Conservation (phyloP, 1,140 invertebrate genomes). For the Saccostrea cuccullata region DNA sequence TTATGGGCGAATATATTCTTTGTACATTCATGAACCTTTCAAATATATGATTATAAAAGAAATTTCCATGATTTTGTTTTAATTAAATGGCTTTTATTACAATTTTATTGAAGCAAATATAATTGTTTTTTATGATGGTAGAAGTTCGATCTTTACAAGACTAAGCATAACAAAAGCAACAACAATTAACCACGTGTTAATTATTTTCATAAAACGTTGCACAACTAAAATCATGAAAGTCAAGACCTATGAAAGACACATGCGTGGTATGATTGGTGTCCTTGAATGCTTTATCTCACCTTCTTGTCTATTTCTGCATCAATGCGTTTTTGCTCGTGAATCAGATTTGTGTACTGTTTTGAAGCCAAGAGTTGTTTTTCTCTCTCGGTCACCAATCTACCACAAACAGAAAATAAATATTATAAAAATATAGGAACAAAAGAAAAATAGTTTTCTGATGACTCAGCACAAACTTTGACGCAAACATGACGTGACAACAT, state of each 20-base stretch:
- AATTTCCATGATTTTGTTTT: too few relatives aligned
- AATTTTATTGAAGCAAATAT: not conserved
- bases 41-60: too few relatives aligned
- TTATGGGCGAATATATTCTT: too few relatives aligned
- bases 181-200: not conserved
- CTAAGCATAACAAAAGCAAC: not conserved
- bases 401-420: slow-evolving; percentile 54
- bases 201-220: not conserved
- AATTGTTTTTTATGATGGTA: not conserved
- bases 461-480: too few relatives aligned
- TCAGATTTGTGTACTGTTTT: slow-evolving; percentile 69
- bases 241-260: not conserved
- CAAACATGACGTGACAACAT: not conserved
- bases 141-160: not conserved
- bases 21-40: too few relatives aligned
- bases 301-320: slow-evolving; percentile 72
- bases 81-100: too few relatives aligned
- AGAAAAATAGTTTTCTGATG: too few relatives aligned
- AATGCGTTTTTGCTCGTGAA: slow-evolving; percentile 69
- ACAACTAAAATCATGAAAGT: not conserved
- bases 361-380: slow-evolving; percentile 69
- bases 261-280: slow-evolving; percentile 17
- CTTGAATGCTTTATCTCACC: slow-evolving; percentile 60
- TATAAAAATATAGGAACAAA: too few relatives aligned
- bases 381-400: slow-evolving; percentile 71